Conservation (phyloP, 2,888 invertebrate genomes). For the Erynnis tages region DNA sequence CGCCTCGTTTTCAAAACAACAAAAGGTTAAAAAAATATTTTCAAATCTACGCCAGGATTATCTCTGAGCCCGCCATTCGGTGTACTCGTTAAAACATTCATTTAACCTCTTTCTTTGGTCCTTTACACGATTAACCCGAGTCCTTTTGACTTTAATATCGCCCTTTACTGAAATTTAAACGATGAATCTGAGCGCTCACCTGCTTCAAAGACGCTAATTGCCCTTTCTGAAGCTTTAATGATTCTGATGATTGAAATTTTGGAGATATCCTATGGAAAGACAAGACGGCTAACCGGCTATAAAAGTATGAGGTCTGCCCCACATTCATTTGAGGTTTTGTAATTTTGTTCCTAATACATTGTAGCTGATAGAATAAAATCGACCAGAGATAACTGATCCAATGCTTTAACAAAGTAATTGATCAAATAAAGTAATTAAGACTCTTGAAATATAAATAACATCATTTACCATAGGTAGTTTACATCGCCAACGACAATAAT, state of each 20-base stretch:
- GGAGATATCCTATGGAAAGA: slow-evolving; percentile 4
- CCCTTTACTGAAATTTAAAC: slow-evolving; percentile 54
- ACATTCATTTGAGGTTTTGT: too few relatives aligned
- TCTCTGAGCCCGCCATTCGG: slow-evolving; percentile 1
- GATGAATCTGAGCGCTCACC: slow-evolving; percentile 50
- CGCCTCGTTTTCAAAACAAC: neutral
- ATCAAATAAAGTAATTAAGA: too few relatives aligned
- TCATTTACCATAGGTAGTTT: too few relatives aligned
- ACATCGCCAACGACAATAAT: too few relatives aligned
- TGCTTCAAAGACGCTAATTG: slow-evolving; percentile 54
- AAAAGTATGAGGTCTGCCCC: too few relatives aligned
- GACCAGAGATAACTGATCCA: too few relatives aligned
- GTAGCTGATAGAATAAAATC: too few relatives aligned
- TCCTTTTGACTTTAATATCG: slow-evolving; percentile 56
- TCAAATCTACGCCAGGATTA: slow-evolving; percentile 11
- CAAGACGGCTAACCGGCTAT: too few relatives aligned
- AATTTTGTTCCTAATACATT: too few relatives aligned
- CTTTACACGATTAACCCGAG: slow-evolving; percentile 49
- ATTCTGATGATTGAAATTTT: slow-evolving; percentile 25
- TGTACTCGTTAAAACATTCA: slow-evolving; percentile 50
- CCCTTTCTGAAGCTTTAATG: slow-evolving; percentile 50
- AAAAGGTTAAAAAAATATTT: neutral
- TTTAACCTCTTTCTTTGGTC: slow-evolving; percentile 49
- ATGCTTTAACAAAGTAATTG: too few relatives aligned
- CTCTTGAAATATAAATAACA: too few relatives aligned